Base-by-base conservation (phyloP, 2,797 vertebrate genomes). In the Epinephelus malabaricus region DNA sequence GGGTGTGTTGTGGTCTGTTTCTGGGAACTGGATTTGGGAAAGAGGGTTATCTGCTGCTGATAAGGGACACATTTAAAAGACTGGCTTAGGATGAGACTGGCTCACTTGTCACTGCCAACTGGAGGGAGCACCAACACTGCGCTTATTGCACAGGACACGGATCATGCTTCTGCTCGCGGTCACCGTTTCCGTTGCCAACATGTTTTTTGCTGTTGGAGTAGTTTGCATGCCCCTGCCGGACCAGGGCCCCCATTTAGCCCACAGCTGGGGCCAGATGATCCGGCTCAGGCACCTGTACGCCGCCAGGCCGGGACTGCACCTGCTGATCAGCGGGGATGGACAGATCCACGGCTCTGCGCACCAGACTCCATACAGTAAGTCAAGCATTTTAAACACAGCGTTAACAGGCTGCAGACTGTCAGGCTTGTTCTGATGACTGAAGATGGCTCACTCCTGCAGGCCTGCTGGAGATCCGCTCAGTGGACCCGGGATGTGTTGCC, bases 391-490 rank as follows among this genome's bases (percentile, higher is more conserved):
- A 19, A 58, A 17, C 13, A 3, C 27, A 30, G 27, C 5, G 27
- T 30, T 30, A 30, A 30, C 27, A 34, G 34, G 11, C 53, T 17
- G 21, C 12, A 43, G 18, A 30, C 23, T 40, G 23, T 17, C 2
- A 6, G 7, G 5, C 17, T 9, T 50, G 47, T 45, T 15, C 4
- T 50, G 15, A 50, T 21, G 51, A 43, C 0, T 11, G 15, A 4
- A 68, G 64, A 1, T 5, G 19, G 7, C 71, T 68, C 14, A 38
- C 5, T 75, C 6, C 75, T 69, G 12, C 80, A 99, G 98, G 97
- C 92, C 87, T 99, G 84, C 82, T 99, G 88, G 98, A 99, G 92
- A 98, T 99, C 77, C 91, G 95, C 23, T 95, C 97, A 0, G 96
- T 98, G 69, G 95, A 95, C 2, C 85, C 95, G 5, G 96, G 97